Evolutionary conservation across 1,140 invertebrate species (phyloP), one percentile per base, ranked within the genome.

Genomic region (Drosophila ambigua): DNA sequence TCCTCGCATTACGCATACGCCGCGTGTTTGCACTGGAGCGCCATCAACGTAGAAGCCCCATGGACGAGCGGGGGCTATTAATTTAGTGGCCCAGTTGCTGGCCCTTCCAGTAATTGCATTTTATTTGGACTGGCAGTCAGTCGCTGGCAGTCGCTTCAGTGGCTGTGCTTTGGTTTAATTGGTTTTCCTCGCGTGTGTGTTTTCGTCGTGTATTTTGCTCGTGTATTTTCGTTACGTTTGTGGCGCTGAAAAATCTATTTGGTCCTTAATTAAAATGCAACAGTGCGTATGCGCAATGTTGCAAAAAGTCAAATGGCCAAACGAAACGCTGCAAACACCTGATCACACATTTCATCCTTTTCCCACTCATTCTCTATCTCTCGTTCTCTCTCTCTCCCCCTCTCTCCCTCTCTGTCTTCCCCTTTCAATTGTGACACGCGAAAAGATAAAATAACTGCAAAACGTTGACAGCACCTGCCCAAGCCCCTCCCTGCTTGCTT

Each of bases 401-500:
- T 16, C 7, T 8, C 28, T 8, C 28, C 2, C 28, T 31, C 73
- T 58, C 73, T 66, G 60, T 74, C 68, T 77, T 20, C 20, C 4
- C 35, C 35, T 5, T 39, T 39, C 35, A 13, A 26, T 45, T 24
- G 45, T 45, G 44, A 16, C 26, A 4, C 39, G 49, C 39, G 24
- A 51, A 39, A 60, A 85, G 69, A 81, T 85, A 85, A 87, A 85
- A 85, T 85, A 85, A 87, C 82, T 85, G 81, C 82, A 85, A 87
- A 85, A 85, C 67, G 81, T 81, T 81, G 77, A 85, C 81, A 85
- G 81, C 41, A 58, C 44, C 58, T 57, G 20, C 8, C 28, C 23
- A 2, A 0, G 23, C 2, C 50, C 15, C 46, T 2, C 5, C 8
- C 16, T 8, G 46, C 54, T 2, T 48, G 48, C 44, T 24, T 4